Base-by-base conservation (phyloP, 2,888 invertebrate species). In the Aphodius granarius region DNA sequence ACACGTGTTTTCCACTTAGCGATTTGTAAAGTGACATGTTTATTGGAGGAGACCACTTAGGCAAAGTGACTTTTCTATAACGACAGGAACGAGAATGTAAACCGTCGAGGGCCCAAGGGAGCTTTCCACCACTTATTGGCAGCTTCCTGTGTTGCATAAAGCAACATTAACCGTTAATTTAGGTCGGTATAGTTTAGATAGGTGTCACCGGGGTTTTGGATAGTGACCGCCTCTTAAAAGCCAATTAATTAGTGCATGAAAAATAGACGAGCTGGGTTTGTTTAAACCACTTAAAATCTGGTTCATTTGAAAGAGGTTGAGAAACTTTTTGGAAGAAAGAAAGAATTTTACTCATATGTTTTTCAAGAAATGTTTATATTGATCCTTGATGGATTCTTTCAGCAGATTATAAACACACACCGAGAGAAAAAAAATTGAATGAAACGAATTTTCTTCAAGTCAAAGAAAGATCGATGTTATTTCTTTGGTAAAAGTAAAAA, bases 21-120 rank as follows among this genome's bases (percentile, higher is more conserved):
- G 68, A 68, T 68, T 68, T 68, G 68, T 68, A 68, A 68, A 68
- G 68, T 68, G 68, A 68, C 68, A 68, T 68, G 68, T 68, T 68
- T 68, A 68, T 68, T 68, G 68, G 68, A 20, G 68, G 22, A 68
- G 68, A 68, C 68, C 68, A 68, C 68, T 68, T 68, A 68, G 68
- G 68, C 22, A 68, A 68, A 68, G 68, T 68, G 68, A 68, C 68
- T 68, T 68, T 68, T 20, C 68, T 68, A 68, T 68, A 68, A 68
- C 68, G 68, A 68, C 68, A 68, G 9, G 21, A 19, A 68, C 21
- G 68, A 68, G 20, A 68, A 43, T 43, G 13, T 43, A 43, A 43
- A 43, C 43, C 43, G 43, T 68, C 20, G 20, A 68, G 21, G 68
- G 6, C 68, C 68, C 68, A 20, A 20, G 22, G 22, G 22, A 20